These are phyloP conservation scores for Poecile atricapillus DNA, from an alignment of 2,113 vertebrate genomes.

Conservation along the genomic window DNA sequence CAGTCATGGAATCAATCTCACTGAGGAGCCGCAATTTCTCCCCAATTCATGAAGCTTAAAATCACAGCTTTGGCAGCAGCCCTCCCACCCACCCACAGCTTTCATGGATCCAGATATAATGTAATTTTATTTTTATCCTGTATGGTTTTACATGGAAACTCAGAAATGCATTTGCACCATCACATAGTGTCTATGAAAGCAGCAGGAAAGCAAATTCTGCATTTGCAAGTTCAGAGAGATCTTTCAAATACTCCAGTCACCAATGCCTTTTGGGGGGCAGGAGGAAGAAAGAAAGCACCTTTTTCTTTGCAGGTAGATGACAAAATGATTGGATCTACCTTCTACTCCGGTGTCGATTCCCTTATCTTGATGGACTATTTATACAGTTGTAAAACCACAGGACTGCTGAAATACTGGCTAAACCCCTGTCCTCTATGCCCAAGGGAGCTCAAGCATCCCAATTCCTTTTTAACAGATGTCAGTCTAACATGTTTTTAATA, in stretches of 20 bases:
- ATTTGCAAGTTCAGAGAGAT: neutral
- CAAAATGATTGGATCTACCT: neutral
- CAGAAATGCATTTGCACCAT: constrained; percentile 39
- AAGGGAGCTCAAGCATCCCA: neutral
- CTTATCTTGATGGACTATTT: neutral
- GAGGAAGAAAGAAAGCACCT: neutral
- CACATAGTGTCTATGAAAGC: constrained; percentile 19
- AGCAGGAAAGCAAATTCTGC: constrained; percentile 18
- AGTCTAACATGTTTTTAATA: neutral
- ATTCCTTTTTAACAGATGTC: neutral
- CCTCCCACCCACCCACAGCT: constrained; percentile 29
- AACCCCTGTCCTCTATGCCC: neutral
- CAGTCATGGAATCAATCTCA: constrained; percentile 62
- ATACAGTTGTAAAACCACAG: neutral
- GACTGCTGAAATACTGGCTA: neutral
- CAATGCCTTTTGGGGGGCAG: neutral
- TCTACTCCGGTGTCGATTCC: neutral
- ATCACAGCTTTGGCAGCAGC: constrained; percentile 57
- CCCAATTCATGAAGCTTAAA: constrained; percentile 60
- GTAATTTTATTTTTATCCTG: constrained; percentile 64
- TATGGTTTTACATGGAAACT: constrained; percentile 43
- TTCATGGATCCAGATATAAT: constrained; percentile 62
- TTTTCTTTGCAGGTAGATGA: neutral
- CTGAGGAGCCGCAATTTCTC: constrained; percentile 55
- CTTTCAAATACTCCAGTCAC: neutral